Percentiles rank a stretch among this genome's conserved stretches.
These are phyloP conservation scores for Enteromius paludinosus DNA, from an alignment of 2,797 vertebrate genomes.

Conservation along the genomic window DNA sequence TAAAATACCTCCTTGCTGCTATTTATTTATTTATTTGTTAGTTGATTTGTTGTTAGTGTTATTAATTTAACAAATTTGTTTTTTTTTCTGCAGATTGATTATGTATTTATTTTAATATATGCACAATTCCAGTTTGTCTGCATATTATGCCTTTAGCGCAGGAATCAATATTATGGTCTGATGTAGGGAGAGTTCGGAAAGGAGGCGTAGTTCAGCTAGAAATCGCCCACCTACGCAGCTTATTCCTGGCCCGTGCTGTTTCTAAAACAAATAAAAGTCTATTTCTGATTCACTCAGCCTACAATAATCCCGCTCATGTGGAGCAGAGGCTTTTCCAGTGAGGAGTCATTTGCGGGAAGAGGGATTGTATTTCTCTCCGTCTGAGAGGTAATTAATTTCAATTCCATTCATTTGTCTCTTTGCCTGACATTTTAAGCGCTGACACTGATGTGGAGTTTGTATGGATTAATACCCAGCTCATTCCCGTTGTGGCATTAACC, in stretches of 20 bases:
- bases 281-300: constrained; percentile 7
- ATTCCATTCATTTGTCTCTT: constrained; percentile 43
- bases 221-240: constrained; percentile 1
- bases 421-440: constrained; percentile 56
- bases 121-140: neutral
- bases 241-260: neutral
- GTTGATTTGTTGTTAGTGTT: too few species aligned
- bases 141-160: neutral
- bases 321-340: constrained; percentile 34
- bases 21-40: neutral
- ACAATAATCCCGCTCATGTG: constrained; percentile 33
- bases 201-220: constrained; percentile 9
- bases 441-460: constrained; percentile 51
- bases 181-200: constrained; percentile 7
- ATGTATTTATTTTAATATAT: too few species aligned
- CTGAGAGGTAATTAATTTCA: constrained; percentile 58
- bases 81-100: neutral
- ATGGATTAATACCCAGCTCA: constrained; percentile 54
- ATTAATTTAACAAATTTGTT: too few species aligned
- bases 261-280: constrained; percentile 41
- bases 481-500: constrained; percentile 43
- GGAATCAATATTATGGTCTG: constrained; percentile 18
- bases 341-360: constrained; percentile 33
- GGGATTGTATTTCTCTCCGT: constrained; percentile 39
- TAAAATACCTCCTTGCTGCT: too few species aligned